Conservation (phyloP, 2,888 invertebrate genomes). For the Nematopogon swammerdamellus region DNA sequence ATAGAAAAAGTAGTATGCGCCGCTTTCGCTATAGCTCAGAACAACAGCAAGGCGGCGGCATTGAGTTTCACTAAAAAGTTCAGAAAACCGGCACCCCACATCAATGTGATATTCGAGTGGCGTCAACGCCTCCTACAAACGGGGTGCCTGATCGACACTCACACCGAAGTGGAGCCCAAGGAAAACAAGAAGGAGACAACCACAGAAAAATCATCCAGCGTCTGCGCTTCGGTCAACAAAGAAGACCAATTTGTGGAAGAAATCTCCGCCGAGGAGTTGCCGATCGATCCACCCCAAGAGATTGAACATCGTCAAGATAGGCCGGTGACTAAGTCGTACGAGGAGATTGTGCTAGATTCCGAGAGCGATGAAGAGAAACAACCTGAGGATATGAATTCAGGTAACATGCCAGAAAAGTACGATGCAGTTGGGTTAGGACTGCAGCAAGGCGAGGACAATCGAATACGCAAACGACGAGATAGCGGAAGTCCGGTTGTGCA, state of each 20-base stretch:
- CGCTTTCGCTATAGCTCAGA: slow-evolving; percentile 41
- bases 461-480: slow-evolving; percentile 13
- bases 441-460: neutral
- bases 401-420: neutral
- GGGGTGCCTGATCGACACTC: slow-evolving; percentile 42
- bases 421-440: neutral
- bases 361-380: slow-evolving; percentile 28
- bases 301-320: no score
- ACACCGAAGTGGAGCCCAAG: slow-evolving; percentile 17
- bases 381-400: neutral
- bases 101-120: slow-evolving; percentile 47
- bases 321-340: no score
- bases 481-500: slow-evolving; percentile 17
- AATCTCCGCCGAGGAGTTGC: no score
- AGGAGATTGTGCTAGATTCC: slow-evolving; percentile 33
- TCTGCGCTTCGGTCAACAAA: neutral
- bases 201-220: slow-evolving; percentile 1
- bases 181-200: slow-evolving; percentile 7
- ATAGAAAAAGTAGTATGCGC: slow-evolving; percentile 40
- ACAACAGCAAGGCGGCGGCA: slow-evolving; percentile 42
- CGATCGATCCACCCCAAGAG: no score
- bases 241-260: no score
- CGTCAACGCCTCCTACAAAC: slow-evolving; percentile 33
- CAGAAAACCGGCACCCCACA: slow-evolving; percentile 48
- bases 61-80: slow-evolving; percentile 35